Evolutionary conservation across 30 jellyfish, hydroid and myxozoan species (phyloP).

Genomic region (Chrysaora quinquecirrha): DNA sequence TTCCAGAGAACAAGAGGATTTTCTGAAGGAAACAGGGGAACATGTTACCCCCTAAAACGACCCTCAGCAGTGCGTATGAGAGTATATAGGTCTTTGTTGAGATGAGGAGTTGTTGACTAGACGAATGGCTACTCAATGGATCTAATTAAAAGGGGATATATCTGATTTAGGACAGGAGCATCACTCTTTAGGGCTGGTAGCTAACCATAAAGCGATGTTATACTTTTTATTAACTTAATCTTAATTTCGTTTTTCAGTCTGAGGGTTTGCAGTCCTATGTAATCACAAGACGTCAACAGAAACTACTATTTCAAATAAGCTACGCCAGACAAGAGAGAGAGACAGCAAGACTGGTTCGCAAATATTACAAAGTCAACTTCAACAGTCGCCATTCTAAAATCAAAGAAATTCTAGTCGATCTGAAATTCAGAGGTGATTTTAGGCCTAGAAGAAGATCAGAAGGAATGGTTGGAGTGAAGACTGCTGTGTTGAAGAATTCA

Average conservation of each 20-base stretch:
- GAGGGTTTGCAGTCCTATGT: constrained; percentile 15
- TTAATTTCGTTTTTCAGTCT: constrained; percentile 26
- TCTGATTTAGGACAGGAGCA: no score
- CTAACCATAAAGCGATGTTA: no score
- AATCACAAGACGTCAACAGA: constrained; percentile 49
- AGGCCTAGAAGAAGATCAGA: constrained; percentile 24
- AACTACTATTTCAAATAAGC: constrained; percentile 9
- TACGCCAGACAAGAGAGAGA: constrained; percentile 47
- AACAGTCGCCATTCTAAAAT: constrained; percentile 37
- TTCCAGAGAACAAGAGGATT: no score
- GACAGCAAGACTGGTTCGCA: constrained; percentile 37
- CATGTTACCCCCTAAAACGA: no score
- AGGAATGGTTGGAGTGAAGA: constrained; percentile 23
- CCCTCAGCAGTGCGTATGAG: no score
- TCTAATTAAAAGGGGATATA: no score
- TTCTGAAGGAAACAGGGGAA: no score
- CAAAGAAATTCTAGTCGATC: constrained; percentile 59
- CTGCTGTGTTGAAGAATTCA: constrained; percentile 41
- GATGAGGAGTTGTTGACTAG: no score
- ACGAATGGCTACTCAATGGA: no score
- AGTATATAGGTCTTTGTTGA: no score
- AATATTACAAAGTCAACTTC: constrained; percentile 42
- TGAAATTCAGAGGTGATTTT: constrained; percentile 76
- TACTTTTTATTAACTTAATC: no score
- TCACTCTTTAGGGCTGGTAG: no score